Percentiles rank a stretch among this genome's conserved stretches.
phyloP scores from a whole-genome alignment of 1,140 invertebrate genomes.

The Acarapis woodi region DNA sequence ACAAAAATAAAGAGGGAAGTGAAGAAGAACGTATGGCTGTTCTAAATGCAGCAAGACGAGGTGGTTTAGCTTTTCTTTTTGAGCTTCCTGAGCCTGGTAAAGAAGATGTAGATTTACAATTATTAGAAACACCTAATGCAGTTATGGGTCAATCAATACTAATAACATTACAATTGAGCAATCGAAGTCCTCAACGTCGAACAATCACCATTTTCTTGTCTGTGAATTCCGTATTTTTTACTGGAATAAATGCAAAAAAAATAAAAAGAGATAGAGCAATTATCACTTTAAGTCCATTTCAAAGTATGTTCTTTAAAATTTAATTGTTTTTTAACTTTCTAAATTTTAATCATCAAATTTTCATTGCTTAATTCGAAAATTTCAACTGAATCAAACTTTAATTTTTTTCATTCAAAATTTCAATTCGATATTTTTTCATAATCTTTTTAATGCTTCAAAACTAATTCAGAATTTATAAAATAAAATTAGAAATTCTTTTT shows the following conservation, averaged over 20 bases:
- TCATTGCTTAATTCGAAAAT: too few species aligned
- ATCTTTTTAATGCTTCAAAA: too few species aligned
- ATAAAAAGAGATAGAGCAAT: constrained; percentile 31
- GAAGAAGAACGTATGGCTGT: constrained; percentile 45
- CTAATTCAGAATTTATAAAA: too few species aligned
- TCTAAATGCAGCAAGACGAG: constrained; percentile 33
- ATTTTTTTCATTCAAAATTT: too few species aligned
- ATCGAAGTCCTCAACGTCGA: constrained; percentile 23
- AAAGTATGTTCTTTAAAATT: constrained; percentile 10
- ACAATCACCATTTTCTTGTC: constrained; percentile 31
- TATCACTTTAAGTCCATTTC: constrained; percentile 10
- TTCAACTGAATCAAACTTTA: too few species aligned
- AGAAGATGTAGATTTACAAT: constrained; percentile 58
- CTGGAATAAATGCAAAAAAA: constrained; percentile 31
- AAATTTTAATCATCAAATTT: too few species aligned
- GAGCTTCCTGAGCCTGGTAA: constrained; percentile 22
- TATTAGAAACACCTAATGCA: constrained; percentile 50
- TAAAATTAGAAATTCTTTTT: too few species aligned
- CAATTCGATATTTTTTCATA: too few species aligned
- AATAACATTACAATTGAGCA: constrained; percentile 12
- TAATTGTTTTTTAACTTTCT: too few species aligned
- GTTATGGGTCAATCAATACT: constrained; percentile 48
- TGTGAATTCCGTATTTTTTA: constrained; percentile 40
- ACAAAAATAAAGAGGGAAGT: constrained; percentile 50
- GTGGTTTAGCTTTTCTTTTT: constrained; percentile 19